Conservation (phyloP, 2,113 vertebrate species). For the Pedionomus torquatus region DNA sequence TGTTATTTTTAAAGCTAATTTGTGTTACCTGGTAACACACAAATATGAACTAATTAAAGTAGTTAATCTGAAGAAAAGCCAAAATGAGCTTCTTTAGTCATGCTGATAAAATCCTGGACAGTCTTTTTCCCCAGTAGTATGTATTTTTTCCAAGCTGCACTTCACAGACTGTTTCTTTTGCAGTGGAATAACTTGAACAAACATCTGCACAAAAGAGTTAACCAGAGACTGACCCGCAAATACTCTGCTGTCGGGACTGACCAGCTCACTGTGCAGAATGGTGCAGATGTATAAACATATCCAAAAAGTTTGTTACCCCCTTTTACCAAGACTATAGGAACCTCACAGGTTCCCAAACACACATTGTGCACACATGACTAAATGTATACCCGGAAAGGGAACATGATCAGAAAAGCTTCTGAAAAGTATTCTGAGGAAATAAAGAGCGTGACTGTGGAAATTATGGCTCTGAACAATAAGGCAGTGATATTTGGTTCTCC, state of each 20-base stretch:
- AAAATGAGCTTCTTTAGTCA: not conserved
- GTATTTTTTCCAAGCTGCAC: too few relatives aligned
- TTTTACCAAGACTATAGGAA: not conserved
- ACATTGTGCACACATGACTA: not conserved
- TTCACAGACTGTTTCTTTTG: not conserved
- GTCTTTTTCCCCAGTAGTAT: not conserved
- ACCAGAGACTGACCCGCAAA: not conserved
- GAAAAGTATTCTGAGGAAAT: not conserved
- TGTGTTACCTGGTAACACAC: not conserved
- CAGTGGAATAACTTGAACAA: not conserved
- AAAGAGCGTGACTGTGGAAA: not conserved
- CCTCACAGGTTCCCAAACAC: not conserved
- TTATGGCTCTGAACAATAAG: not conserved
- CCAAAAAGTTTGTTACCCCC: not conserved
- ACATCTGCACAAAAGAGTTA: not conserved
- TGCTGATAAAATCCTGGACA: not conserved
- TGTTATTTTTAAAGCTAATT: not conserved
- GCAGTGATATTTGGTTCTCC: not conserved
- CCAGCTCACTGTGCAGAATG: not conserved
- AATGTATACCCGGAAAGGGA: not conserved
- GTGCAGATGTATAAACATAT: accelerated
- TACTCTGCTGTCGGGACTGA: not conserved
- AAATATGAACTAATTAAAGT: not conserved
- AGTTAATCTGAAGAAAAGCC: not conserved
- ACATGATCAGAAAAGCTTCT: not conserved